Conservation (phyloP, 2,113 vertebrate genomes). For the Trogon melanurus region DNA sequence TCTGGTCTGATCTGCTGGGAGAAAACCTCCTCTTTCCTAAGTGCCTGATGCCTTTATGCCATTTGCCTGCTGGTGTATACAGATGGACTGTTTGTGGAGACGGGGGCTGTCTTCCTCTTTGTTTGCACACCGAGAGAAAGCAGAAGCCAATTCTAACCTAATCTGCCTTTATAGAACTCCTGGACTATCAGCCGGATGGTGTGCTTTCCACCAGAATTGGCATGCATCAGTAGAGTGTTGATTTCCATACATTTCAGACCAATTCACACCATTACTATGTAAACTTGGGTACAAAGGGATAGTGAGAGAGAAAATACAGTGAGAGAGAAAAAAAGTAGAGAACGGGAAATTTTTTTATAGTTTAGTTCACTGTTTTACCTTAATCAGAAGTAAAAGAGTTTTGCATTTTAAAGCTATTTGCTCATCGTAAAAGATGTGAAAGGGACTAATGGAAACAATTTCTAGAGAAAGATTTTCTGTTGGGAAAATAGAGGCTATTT, state of each 20-base stretch:
- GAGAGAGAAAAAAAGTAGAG: background rate
- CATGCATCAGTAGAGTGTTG: accelerated
- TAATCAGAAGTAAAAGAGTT: background rate
- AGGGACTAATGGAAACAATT: background rate
- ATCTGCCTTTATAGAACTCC: background rate
- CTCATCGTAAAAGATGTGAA: background rate
- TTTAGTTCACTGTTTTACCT: background rate
- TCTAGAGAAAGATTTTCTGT: background rate
- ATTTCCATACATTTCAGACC: background rate
- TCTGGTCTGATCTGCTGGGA: background rate
- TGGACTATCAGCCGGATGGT: background rate
- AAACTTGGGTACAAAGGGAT: background rate
- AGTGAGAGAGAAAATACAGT: background rate
- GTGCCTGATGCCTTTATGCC: background rate
- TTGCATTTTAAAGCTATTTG: background rate
- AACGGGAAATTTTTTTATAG: background rate
- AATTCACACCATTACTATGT: background rate
- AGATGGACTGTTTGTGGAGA: background rate
- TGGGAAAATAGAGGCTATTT: background rate
- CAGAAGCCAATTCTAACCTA: background rate
- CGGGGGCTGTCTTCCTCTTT: background rate
- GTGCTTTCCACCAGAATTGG: background rate
- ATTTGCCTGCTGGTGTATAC: background rate
- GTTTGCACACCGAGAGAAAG: background rate
- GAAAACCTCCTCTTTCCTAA: background rate